Conservation (phyloP, 2,797 vertebrate genomes). For the Trichosurus vulpecula region DNA sequence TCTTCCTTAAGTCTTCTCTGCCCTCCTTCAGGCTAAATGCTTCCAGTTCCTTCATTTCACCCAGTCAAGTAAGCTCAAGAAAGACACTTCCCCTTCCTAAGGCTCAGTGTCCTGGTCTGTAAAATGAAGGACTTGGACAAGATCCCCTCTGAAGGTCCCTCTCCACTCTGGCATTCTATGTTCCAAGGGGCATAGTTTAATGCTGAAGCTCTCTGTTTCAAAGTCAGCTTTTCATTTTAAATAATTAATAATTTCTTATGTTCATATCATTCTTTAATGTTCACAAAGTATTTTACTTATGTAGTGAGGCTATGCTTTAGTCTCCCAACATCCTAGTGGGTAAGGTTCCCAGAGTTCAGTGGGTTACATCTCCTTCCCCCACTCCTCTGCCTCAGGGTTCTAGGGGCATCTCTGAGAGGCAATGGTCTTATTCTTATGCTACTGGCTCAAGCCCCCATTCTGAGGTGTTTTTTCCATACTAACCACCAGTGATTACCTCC, state of each 20-base stretch:
- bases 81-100: neutral
- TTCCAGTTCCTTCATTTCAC: neutral
- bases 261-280: neutral
- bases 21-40: neutral
- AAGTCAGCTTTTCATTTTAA: neutral
- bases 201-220: neutral
- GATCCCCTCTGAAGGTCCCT: neutral
- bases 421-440: neutral
- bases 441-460: neutral
- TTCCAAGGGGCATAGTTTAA: neutral
- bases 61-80: neutral
- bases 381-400: neutral
- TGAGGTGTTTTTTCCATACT: neutral
- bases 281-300: neutral
- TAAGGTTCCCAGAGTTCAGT: neutral
- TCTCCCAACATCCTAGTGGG: no score
- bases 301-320: neutral
- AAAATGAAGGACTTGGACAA: neutral
- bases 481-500: neutral
- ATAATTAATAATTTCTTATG: neutral
- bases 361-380: neutral
- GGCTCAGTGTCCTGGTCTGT: neutral
- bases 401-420: neutral
- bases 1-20: neutral
- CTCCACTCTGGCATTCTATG: neutral